Evolutionary conservation across 1,140 invertebrate genomes (phyloP), one percentile per base, ranked within the genome.

Genomic region (Bombyx mandarina): DNA sequence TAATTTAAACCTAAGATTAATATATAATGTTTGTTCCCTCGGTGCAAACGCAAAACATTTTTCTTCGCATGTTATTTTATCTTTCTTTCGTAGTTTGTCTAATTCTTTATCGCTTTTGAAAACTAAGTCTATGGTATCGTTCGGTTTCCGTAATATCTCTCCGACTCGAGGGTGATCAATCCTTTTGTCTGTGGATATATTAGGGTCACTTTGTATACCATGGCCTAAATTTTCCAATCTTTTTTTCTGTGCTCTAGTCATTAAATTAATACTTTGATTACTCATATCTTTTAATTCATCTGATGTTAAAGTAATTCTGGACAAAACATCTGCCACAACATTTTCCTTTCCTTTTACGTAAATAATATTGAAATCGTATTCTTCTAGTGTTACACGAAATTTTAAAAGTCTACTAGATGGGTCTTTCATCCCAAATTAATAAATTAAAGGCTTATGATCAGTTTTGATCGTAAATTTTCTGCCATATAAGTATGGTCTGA

Each of bases 251-350:
- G 22, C 47, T 45, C 62, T 53, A 0, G 62, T 64, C 45, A 58
- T 22, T 42, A 63, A 49, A 42, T 47, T 52, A 18, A 18, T 18
- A 42, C 54, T 45, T n/a, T 55, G 35, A 43, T 60, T 52, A 56
- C 65, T 57, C 58, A 62, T 57, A 7, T 18, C n/a, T 60, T 61
- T 63, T 57, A 61, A 54, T 52, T 63, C 59, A 10, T 64, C 60
- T 45, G 57, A 54, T 10, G 54, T 54, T 22, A 62, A 59, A 5
- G 44, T 43, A 3, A 68, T 50, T 6, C 65, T 48, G 3, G 54
- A 58, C 44, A 69, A 60, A 2, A 65, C 61, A 56, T 69, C 69
- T 42, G 67, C 65, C 8, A 52, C 45, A 54, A 64, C 64, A 9
- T 65, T 42, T 18, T 18, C 12, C 12, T 18, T 18, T 18, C 12